A percentile compares a stretch with the other conserved stretches of the same genome.
Evolutionary conservation across 1,140 invertebrate species (phyloP).

Genomic region (Bombus pyrosoma): DNA sequence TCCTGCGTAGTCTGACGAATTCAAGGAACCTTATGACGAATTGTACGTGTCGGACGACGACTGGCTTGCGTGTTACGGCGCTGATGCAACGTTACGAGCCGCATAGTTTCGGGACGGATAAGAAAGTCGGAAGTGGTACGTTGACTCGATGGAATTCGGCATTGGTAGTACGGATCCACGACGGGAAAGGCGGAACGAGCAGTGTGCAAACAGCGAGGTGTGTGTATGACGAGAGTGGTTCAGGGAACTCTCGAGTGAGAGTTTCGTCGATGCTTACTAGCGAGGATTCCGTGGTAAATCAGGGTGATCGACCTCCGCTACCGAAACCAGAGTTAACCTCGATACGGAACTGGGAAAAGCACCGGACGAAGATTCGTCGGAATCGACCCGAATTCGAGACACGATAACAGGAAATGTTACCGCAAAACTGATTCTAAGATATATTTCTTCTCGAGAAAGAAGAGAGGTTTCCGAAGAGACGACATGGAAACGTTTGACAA

Average conservation of each 20-base stretch:
- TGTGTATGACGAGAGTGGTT: slow-evolving; percentile 43
- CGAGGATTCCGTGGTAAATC: slow-evolving; percentile 40
- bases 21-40: no score
- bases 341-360: slow-evolving; percentile 4
- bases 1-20: no score
- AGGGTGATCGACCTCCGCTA: slow-evolving; percentile 34
- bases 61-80: background rate
- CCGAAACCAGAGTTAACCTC: slow-evolving; percentile 44
- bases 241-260: slow-evolving; percentile 61
- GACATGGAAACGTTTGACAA: no score
- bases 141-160: slow-evolving; percentile 69
- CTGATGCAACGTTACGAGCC: slow-evolving; percentile 57
- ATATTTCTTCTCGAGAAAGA: background rate
- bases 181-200: slow-evolving; percentile 57
- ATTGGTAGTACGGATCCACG: slow-evolving; percentile 64
- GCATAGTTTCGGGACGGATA: slow-evolving; percentile 22
- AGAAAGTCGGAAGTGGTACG: slow-evolving; percentile 66
- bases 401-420: background rate
- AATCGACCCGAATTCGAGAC: background rate
- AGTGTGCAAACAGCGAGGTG: slow-evolving; percentile 17
- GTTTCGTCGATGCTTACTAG: slow-evolving; percentile 43
- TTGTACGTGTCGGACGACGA: background rate
- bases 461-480: no score
- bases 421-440: background rate
- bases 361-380: background rate